Evolutionary conservation across 2,888 invertebrate genomes (phyloP).

Genomic region (Agrypnus murinus): DNA sequence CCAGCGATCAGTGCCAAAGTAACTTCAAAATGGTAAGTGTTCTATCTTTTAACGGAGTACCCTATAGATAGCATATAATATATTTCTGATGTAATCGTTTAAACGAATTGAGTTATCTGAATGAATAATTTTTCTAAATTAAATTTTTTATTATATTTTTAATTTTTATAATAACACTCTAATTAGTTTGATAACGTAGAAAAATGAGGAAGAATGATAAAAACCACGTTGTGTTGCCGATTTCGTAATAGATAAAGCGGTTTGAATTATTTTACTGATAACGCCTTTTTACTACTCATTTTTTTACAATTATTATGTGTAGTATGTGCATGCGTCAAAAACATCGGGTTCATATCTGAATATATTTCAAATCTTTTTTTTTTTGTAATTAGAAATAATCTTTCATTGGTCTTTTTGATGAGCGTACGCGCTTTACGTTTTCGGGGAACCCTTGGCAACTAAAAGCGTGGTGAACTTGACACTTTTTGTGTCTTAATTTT

Average conservation of each 20-base stretch:
- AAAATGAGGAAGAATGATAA: too few species aligned
- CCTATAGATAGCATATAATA: background rate
- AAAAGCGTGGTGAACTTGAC: background rate
- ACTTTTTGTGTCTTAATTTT: background rate
- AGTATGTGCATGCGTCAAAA: background rate
- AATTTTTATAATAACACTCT: too few species aligned
- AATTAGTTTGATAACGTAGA: too few species aligned
- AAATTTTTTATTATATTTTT: too few species aligned
- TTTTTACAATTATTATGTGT: background rate
- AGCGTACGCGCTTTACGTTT: background rate
- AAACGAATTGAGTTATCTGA: too few species aligned
- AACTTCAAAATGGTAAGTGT: slow-evolving; percentile 60
- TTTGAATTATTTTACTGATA: slow-evolving; percentile 4
- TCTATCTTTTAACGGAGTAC: background rate
- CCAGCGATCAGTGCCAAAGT: slow-evolving; percentile 38
- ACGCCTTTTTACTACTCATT: background rate
- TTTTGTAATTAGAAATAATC: slow-evolving; percentile 3
- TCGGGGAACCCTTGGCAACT: slow-evolving; percentile 22
- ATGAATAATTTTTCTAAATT: too few species aligned
- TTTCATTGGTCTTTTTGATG: slow-evolving; percentile 8
- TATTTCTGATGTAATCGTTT: background rate
- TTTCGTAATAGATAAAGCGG: slow-evolving; percentile 10
- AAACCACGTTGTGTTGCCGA: background rate
- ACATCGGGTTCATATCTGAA: slow-evolving; percentile 5
- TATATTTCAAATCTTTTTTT: slow-evolving; percentile 13